Percentiles rank a stretch among this genome's conserved stretches.
Conservation (phyloP, 2,797 vertebrate genomes). For the Ataeniobius toweri region DNA sequence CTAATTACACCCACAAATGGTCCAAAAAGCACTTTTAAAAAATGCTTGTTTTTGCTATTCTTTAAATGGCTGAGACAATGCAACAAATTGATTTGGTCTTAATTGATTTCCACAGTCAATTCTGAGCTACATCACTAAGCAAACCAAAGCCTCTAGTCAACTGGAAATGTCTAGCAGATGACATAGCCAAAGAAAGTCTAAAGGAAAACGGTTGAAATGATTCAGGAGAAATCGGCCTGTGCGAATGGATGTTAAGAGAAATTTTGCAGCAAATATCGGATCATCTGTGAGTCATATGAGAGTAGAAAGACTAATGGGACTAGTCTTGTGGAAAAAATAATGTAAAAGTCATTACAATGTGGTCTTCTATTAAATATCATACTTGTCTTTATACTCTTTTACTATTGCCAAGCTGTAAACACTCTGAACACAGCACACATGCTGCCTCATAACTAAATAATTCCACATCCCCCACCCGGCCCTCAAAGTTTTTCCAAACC, state of each 20-base stretch:
- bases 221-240: neutral
- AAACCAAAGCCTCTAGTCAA: conserved; percentile 47
- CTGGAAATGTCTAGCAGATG: conserved; percentile 28
- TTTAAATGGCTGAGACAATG: conserved; percentile 36
- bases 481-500: conserved; percentile 46
- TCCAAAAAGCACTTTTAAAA: neutral
- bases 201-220: neutral
- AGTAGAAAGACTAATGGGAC: conserved; percentile 32
- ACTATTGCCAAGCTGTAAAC: conserved; percentile 38
- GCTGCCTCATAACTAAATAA: conserved; percentile 40
- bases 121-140: conserved; percentile 16
- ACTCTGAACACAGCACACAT: conserved; percentile 33
- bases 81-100: conserved; percentile 34
- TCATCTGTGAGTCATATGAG: conserved; percentile 40
- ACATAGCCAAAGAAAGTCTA: conserved; percentile 8
- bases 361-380: neutral
- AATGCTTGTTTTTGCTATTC: neutral
- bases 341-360: neutral
- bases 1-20: neutral
- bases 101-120: conserved; percentile 62
- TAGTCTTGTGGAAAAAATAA: neutral
- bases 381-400: neutral
- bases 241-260: neutral
- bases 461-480: conserved; percentile 39
- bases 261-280: neutral